Percentiles rank a stretch among this genome's conserved stretches.
phyloP scores from a whole-genome alignment of 1,140 invertebrate genomes.

The Macrobrachium rosenbergii region DNA sequence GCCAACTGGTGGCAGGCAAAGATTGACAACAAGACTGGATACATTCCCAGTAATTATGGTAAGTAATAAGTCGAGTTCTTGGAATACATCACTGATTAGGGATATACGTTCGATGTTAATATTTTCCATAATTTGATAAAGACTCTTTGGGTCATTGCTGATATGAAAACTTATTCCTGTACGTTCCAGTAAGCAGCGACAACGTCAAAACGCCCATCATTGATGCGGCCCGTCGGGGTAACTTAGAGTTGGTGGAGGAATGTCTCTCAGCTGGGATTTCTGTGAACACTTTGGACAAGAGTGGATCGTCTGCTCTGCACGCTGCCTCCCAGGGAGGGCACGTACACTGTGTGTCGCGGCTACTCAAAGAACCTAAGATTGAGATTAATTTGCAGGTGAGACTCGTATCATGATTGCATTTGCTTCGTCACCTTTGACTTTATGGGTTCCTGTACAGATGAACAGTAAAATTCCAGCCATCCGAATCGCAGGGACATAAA shows the following conservation, averaged over 20 bases:
- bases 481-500: too few species aligned
- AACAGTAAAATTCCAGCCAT: too few species aligned
- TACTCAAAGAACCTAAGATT: constrained; percentile 68
- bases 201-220: constrained; percentile 78
- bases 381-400: constrained; percentile 68
- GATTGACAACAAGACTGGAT: constrained; percentile 75
- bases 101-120: too few species aligned
- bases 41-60: constrained; percentile 81
- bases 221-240: constrained; percentile 81
- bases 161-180: background rate
- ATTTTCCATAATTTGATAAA: too few species aligned
- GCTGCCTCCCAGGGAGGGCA: constrained; percentile 79
- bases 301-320: constrained; percentile 79
- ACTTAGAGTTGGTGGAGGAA: constrained; percentile 77
- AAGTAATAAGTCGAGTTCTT: constrained; percentile 55
- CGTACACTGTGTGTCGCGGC: constrained; percentile 68
- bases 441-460: too few species aligned
- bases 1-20: constrained; percentile 78
- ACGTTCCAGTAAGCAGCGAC: constrained; percentile 75
- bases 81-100: too few species aligned
- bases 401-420: background rate
- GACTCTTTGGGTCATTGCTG: background rate
- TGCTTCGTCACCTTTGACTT: too few species aligned
- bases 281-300: constrained; percentile 79
- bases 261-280: constrained; percentile 79